Conservation (phyloP, 2,888 invertebrate genomes). For the Callyntrura guangdongensis region DNA sequence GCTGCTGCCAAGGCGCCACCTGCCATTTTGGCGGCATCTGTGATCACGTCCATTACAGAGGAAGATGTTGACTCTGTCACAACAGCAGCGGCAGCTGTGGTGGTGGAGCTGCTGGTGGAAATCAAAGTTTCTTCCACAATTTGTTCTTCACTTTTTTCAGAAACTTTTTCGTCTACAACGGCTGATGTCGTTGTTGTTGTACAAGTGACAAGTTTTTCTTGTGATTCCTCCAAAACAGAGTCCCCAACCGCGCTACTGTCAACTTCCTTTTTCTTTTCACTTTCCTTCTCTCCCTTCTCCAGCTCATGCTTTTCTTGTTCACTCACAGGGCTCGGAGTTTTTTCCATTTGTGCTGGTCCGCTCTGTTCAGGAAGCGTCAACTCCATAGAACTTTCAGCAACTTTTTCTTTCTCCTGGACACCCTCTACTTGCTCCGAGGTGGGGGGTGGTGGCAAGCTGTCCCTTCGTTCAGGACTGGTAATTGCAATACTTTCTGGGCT, state of each 20-base stretch:
- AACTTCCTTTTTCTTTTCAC: conserved; percentile 65
- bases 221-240: conserved; percentile 39
- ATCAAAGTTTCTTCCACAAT: conserved; percentile 3
- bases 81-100: background rate
- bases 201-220: conserved; percentile 64
- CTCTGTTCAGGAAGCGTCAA: conserved; percentile 42
- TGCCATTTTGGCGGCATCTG: conserved; percentile 65
- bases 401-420: conserved; percentile 11
- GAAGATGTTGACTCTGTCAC: conserved; percentile 12
- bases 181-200: background rate
- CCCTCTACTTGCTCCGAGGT: background rate
- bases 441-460: conserved; percentile 44
- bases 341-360: conserved; percentile 29
- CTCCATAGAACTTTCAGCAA: conserved; percentile 14
- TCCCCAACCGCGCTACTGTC: conserved; percentile 60
- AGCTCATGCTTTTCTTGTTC: conserved; percentile 64
- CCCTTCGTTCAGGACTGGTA: conserved; percentile 58
- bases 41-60: conserved; percentile 37
- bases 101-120: background rate
- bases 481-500: conserved; percentile 82
- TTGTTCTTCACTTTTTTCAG: background rate
- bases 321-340: conserved; percentile 60
- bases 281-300: conserved; percentile 68
- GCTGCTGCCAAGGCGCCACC: conserved; percentile 66
- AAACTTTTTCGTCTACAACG: conserved; percentile 21